Evolutionary conservation across 2,888 invertebrate genomes (phyloP), one percentile per base, ranked within the genome.

Genomic region (Sesamia inferens): DNA sequence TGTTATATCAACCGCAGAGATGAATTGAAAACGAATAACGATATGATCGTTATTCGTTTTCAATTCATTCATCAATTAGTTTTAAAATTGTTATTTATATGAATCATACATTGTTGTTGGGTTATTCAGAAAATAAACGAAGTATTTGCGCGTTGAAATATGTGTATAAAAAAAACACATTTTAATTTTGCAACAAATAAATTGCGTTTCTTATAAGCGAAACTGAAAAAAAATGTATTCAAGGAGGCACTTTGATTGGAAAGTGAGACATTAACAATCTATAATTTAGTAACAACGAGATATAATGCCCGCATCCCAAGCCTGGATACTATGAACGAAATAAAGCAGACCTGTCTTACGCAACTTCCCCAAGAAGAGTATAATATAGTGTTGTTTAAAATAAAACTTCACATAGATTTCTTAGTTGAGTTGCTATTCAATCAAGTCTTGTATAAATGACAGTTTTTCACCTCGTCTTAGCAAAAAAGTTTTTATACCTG

Each of bases 281-380:
- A 80, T 77, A 79, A 91, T 89, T 92, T 89, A 88, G 87, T 90
- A 89, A 89, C 80, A 91, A 90, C 90, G 91, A 90, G 89, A 88
- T 86, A 86, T 89, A 88, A 85, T 78, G 76, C 76, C 71, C 64
- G 74, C 78, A 77, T 74, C 79, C 81, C 87, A 86, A 79, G 87
- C 83, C 83, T 82, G 86, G 82, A 79, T 86, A 76, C 78, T 67
- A 75, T 59, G 19, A 57, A 70, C 87, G 89, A 91, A 84, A 86
- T 85, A 87, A 88, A 90, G 81, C 91, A 92, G 91, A 90, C 73
- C 57, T 42, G 66, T 14, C 59, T 91, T 90, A 85, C 88, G 82
- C 82, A 89, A 92, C 85, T 87, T 87, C 81, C 85, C 81, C 78
- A 80, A 78, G 75, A 79, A 77, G 68, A 31, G 4, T 24, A 62